Conservation (phyloP, 2,888 invertebrate species). For the Eilema sororculum region DNA sequence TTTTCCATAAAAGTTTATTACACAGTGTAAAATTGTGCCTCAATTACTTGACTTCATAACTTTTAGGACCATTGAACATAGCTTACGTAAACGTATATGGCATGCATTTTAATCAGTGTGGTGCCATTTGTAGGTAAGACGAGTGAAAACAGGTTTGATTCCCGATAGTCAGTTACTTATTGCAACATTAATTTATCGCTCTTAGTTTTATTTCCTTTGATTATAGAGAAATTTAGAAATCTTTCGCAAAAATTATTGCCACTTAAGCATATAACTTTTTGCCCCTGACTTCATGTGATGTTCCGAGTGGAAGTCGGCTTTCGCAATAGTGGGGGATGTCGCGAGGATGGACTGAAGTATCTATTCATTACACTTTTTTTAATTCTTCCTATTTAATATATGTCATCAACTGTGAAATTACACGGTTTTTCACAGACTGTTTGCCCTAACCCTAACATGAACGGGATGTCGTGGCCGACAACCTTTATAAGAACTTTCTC, state of each 20-base stretch:
- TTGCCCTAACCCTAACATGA: background rate
- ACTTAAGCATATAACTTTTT: background rate
- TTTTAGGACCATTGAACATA: background rate
- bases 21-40: background rate
- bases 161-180: background rate
- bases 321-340: too few relatives aligned
- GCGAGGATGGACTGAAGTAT: too few relatives aligned
- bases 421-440: background rate
- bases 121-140: background rate
- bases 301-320: too few relatives aligned
- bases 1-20: conserved; percentile 2
- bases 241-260: background rate
- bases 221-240: conserved; percentile 1
- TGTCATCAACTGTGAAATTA: too few relatives aligned
- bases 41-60: conserved; percentile 9
- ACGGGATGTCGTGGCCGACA: background rate
- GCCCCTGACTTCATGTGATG: too few relatives aligned
- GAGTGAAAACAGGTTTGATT: conserved; percentile 4
- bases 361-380: too few relatives aligned
- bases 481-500: background rate
- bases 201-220: conserved; percentile 13
- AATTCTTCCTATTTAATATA: too few relatives aligned
- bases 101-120: background rate
- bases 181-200: conserved; percentile 7
- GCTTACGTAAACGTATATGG: conserved; percentile 6